phyloP scores from a whole-genome alignment of 2,888 invertebrate genomes.

The Yponomeuta cagnagella region DNA sequence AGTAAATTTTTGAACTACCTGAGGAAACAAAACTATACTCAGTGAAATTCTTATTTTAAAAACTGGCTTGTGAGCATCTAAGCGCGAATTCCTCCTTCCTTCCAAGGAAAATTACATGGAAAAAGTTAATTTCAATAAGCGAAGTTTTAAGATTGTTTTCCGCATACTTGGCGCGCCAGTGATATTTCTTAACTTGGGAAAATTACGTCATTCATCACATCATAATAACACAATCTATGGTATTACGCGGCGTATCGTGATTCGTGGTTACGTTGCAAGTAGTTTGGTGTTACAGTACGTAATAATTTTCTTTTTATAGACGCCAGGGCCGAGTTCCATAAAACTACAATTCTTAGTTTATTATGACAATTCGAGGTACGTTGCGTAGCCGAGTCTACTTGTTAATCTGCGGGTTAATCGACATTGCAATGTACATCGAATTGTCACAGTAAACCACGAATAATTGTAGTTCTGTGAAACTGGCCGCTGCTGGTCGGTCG shows the following conservation, averaged over 20 bases:
- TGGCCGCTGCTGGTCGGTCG: background rate
- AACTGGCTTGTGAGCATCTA: too few relatives aligned
- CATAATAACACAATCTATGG: conserved; percentile 1
- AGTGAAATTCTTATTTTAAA: too few relatives aligned
- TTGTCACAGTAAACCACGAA: too few relatives aligned
- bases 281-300: background rate
- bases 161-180: background rate
- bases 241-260: background rate
- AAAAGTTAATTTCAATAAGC: background rate
- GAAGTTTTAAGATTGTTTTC: background rate
- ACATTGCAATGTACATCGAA: too few relatives aligned
- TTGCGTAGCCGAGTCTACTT: too few relatives aligned
- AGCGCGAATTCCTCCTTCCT: background rate
- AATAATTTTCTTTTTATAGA: background rate
- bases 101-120: background rate
- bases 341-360: too few relatives aligned
- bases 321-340: background rate
- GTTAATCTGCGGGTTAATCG: too few relatives aligned
- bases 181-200: background rate
- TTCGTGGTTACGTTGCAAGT: background rate
- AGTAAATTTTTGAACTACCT: too few relatives aligned
- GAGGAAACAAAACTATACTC: too few relatives aligned
- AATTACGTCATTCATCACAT: background rate
- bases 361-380: too few relatives aligned
- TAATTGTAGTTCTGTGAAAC: too few relatives aligned